These are phyloP conservation scores for Platyrinchus mystaceus DNA, from an alignment of 2,797 vertebrate genomes.

Conservation along the genomic window DNA sequence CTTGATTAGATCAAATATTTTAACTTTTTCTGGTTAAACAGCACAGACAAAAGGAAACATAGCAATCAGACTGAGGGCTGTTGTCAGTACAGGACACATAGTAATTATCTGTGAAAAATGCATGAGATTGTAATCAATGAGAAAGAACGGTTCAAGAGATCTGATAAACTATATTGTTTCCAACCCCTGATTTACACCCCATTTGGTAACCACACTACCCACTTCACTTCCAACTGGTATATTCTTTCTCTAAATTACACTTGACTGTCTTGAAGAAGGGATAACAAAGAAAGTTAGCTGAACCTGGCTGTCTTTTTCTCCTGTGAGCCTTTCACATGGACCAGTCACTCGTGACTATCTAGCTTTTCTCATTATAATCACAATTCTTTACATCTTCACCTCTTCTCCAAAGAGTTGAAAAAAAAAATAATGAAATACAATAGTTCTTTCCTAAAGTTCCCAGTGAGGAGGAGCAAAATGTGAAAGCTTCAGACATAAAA, in stretches of 20 bases:
- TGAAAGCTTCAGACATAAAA: not conserved
- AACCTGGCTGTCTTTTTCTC: not conserved
- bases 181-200: not conserved
- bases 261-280: not conserved
- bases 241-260: not conserved
- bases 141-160: not conserved
- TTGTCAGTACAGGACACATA: not conserved
- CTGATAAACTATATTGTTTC: not conserved
- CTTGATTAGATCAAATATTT: not conserved
- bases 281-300: not conserved
- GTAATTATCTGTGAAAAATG: not conserved
- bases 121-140: not conserved
- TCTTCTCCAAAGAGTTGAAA: not conserved
- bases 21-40: not conserved
- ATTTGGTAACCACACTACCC: not conserved
- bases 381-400: not conserved
- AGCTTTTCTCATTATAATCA: not conserved
- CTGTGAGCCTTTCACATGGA: not conserved
- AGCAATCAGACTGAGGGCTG: not conserved
- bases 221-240: not conserved
- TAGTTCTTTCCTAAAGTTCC: not conserved
- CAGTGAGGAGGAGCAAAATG: not conserved
- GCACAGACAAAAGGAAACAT: not conserved
- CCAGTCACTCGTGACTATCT: not conserved
- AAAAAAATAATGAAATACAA: not conserved